Evolutionary conservation across 2,113 vertebrate species (phyloP).

Genomic region (Lepus europaeus): DNA sequence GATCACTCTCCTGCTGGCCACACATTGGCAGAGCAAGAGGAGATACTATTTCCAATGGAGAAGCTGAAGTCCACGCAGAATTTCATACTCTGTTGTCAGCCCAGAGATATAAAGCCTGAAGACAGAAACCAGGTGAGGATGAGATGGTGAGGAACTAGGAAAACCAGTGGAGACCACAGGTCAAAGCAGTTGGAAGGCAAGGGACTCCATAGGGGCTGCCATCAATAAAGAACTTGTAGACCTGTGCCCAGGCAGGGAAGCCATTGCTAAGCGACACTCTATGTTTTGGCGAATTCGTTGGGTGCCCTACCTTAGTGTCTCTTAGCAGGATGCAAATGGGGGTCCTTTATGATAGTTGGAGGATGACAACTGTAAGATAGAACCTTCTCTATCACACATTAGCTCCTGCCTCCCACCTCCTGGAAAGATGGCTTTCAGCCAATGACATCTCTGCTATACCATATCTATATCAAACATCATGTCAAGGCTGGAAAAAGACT

Average conservation of each 20-base stretch:
- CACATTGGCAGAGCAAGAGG: not conserved
- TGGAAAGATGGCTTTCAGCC: not conserved
- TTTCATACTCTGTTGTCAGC: not conserved
- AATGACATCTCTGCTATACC: not conserved
- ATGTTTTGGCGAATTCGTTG: not conserved
- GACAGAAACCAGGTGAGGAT: not conserved
- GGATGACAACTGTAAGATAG: not conserved
- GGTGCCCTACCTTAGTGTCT: not conserved
- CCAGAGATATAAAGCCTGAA: not conserved
- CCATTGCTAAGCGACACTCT: too few relatives aligned
- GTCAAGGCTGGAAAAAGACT: not conserved
- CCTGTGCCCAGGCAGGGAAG: fast-evolving
- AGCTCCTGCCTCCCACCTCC: not conserved
- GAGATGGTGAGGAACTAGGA: not conserved
- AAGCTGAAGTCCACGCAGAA: not conserved
- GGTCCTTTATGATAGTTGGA: not conserved
- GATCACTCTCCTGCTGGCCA: not conserved
- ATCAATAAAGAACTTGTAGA: fast-evolving
- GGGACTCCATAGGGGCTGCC: not conserved
- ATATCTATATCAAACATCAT: not conserved
- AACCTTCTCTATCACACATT: too few relatives aligned
- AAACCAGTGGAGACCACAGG: not conserved
- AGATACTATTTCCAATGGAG: too few relatives aligned
- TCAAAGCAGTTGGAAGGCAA: not conserved
- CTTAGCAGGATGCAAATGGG: too few relatives aligned